Conservation (phyloP, 2,113 vertebrate species). For the Pseudonaja textilis region DNA sequence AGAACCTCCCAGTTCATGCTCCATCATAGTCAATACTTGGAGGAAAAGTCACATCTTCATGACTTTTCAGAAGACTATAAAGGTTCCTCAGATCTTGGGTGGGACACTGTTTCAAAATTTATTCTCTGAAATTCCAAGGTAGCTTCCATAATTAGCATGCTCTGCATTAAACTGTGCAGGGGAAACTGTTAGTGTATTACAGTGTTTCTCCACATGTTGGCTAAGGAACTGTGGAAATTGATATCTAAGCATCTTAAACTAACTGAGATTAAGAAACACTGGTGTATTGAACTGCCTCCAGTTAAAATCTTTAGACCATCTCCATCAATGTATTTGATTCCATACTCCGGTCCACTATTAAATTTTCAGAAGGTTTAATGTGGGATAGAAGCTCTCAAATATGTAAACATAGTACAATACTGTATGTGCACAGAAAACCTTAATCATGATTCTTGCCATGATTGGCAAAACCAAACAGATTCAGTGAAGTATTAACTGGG, state of each 20-base stretch:
- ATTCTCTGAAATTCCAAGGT: too few relatives aligned
- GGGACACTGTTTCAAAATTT: too few relatives aligned
- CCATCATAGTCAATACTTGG: too few relatives aligned
- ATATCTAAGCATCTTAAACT: background rate
- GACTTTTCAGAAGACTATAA: too few relatives aligned
- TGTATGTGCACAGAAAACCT: background rate
- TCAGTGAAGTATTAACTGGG: background rate
- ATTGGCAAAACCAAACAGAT: background rate
- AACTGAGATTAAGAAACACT: background rate
- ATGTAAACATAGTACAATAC: background rate
- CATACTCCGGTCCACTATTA: too few relatives aligned
- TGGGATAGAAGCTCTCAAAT: background rate
- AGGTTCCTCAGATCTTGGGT: too few relatives aligned
- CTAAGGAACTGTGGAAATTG: background rate
- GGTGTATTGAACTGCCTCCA: background rate
- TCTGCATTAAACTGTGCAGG: too few relatives aligned
- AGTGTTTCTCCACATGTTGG: background rate
- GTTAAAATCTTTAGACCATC: background rate
- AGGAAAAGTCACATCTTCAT: too few relatives aligned
- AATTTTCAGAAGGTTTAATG: background rate
- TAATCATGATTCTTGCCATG: background rate
- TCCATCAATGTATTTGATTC: too few relatives aligned
- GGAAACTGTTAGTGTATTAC: background rate
- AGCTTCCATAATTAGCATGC: too few relatives aligned
- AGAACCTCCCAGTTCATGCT: too few relatives aligned